Evolutionary conservation across 2,888 invertebrate genomes (phyloP).

Genomic region (Cephus spinipes): DNA sequence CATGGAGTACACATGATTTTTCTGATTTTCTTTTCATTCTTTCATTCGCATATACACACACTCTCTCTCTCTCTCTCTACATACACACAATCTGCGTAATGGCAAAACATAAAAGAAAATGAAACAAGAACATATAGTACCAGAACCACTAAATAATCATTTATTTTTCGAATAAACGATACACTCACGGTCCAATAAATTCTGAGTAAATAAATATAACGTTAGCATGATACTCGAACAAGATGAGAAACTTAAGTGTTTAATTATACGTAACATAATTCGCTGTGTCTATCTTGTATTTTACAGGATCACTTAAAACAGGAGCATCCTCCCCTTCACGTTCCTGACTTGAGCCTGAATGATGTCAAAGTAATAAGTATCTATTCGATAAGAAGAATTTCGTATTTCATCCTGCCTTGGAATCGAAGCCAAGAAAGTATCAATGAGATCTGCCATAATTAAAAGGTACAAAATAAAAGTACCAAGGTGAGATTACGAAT

Average conservation of each 20-base stretch:
- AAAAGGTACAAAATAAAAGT: not conserved
- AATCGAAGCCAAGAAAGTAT: not conserved
- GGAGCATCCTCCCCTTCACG: not conserved
- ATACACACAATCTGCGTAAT: conserved; percentile 29
- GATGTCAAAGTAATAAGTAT: not conserved
- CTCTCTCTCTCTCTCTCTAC: conserved; percentile 12
- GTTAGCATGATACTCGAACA: conserved; percentile 20
- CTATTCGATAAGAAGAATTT: too few species aligned
- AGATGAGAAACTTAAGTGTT: not conserved
- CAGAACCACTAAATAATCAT: conserved; percentile 51
- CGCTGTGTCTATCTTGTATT: not conserved
- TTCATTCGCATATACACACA: conserved; percentile 17
- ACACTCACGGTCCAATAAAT: conserved; percentile 42
- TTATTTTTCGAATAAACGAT: conserved; percentile 50
- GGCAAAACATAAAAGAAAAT: conserved; percentile 22
- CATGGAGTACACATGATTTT: not conserved
- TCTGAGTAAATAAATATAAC: conserved; percentile 50
- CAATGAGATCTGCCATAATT: not conserved
- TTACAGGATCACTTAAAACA: not conserved
- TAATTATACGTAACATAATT: not conserved
- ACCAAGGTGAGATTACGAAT: not conserved
- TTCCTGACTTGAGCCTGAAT: not conserved
- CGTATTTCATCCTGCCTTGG: not conserved
- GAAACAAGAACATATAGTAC: conserved; percentile 28
- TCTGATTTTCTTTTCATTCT: conserved; percentile 6